Conservation (phyloP, 2,113 vertebrate genomes). For the Lasiurus cinereus region DNA sequence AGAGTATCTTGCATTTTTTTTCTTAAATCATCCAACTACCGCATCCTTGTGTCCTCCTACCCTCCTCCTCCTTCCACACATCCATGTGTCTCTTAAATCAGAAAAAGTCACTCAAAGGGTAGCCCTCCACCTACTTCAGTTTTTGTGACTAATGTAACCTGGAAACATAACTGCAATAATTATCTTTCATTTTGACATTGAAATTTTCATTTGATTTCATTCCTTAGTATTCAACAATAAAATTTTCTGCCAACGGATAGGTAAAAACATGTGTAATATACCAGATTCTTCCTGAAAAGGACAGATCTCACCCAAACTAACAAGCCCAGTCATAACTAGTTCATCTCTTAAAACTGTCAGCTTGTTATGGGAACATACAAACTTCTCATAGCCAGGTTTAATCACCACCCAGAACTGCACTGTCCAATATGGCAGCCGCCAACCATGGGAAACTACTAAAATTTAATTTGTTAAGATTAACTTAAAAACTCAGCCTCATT, state of each 20-base stretch:
- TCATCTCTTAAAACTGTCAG: slow-evolving; percentile 10
- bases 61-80: neutral
- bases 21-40: neutral
- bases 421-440: neutral
- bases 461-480: neutral
- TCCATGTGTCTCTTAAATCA: slow-evolving; percentile 1
- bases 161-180: neutral
- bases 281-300: slow-evolving; percentile 39
- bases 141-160: neutral
- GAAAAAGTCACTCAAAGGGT: neutral
- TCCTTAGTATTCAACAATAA: slow-evolving; percentile 7
- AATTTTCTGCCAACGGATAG: neutral
- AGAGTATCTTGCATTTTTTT: slow-evolving; percentile 34
- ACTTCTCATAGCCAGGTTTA: slow-evolving; percentile 4
- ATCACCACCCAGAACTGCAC: neutral
- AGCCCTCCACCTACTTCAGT: neutral
- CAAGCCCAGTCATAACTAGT: neutral
- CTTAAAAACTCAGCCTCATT: neutral
- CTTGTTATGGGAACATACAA: neutral
- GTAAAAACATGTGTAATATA: neutral
- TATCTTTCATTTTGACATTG: neutral
- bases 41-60: neutral
- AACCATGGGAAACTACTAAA: neutral
- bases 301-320: slow-evolving; percentile 13
- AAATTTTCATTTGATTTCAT: slow-evolving; percentile 1